Base-by-base conservation (phyloP, 2,888 invertebrate species). In the Melinaea menophilus region DNA sequence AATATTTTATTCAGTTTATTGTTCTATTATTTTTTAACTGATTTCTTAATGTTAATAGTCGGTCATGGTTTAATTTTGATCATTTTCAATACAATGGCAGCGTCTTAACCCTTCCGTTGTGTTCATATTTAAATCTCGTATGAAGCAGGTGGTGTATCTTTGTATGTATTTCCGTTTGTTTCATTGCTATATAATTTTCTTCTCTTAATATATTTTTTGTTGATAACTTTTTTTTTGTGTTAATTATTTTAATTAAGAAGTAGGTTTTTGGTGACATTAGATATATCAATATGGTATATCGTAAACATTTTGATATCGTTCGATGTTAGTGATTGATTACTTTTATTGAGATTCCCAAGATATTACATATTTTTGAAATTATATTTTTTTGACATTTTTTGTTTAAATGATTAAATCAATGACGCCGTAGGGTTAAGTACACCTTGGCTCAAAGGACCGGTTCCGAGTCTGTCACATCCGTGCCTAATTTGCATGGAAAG, bases 401-500 rank as follows among this genome's bases (percentile, higher is more conserved):
- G 9, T 3, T 11, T 41, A 9, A 9, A 9, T 41, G 41, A 9
- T 7, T 9, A 11, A 9, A 37, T 7, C 37, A 37, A 48, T 37
- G 13, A 37, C 7, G 60, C 55, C 55, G 58, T 75, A 81, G 80
- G 84, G 85, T 82, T 84, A 84, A 85, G 79, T 79, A 75, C 79
- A 77, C 85, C 88, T 86, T 89, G 86, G 73, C 70, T 66, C 68
- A 72, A 78, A 41, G 41, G 84, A 86, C 85, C 86, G 86, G 83
- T 85, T 79, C 79, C 76, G 81, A 82, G 82, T 85, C 77, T 75
- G 77, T 79, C 79, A 78, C 81, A 82, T 82, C 78, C 80, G 75
- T 70, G 69, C 69, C 79, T 81, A 75, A 89, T 90, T 89, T 87
- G 88, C 90, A 90, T 90, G 76, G 79, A 79, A 84, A 86, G 90